These are phyloP conservation scores for Speoplatyrhinus poulsoni DNA, from an alignment of 2,113 vertebrate species.

Conservation along the genomic window DNA sequence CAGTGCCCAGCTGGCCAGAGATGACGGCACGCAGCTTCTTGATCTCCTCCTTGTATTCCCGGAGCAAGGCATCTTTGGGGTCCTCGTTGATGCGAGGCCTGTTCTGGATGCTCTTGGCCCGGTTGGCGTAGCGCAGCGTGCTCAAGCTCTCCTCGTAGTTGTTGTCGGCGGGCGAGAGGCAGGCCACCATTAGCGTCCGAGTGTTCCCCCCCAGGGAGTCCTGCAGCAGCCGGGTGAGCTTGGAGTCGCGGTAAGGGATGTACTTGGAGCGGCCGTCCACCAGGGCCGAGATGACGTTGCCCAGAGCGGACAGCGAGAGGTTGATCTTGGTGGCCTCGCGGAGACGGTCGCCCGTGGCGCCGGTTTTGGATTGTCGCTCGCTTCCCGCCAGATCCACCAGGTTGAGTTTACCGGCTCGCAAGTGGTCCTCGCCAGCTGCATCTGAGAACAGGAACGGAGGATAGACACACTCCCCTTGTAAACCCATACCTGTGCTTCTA, in stretches of 20 bases:
- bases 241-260: slow-evolving; percentile 88
- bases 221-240: slow-evolving; percentile 89
- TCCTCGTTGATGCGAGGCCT: slow-evolving; percentile 86
- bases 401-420: slow-evolving; percentile 87
- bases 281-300: slow-evolving; percentile 89
- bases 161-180: slow-evolving; percentile 85
- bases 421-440: slow-evolving; percentile 78
- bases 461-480: too few relatives aligned
- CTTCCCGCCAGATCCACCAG: slow-evolving; percentile 90
- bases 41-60: slow-evolving; percentile 90
- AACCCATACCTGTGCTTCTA: too few relatives aligned
- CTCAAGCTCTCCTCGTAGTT: slow-evolving; percentile 89
- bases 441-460: slow-evolving; percentile 63
- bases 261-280: slow-evolving; percentile 84
- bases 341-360: slow-evolving; percentile 83
- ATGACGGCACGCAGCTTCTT: slow-evolving; percentile 80
- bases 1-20: slow-evolving; percentile 70
- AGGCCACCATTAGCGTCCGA: slow-evolving; percentile 88
- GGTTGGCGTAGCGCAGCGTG: slow-evolving; percentile 83
- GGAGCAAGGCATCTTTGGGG: slow-evolving; percentile 88
- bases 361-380: slow-evolving; percentile 89
- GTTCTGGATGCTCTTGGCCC: slow-evolving; percentile 89
- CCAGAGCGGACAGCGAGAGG: slow-evolving; percentile 87
- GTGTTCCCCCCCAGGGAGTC: slow-evolving; percentile 90
- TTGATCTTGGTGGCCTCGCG: slow-evolving; percentile 92